Base-by-base conservation (phyloP, 2,113 vertebrate species). In the Tupaia chinensis region DNA sequence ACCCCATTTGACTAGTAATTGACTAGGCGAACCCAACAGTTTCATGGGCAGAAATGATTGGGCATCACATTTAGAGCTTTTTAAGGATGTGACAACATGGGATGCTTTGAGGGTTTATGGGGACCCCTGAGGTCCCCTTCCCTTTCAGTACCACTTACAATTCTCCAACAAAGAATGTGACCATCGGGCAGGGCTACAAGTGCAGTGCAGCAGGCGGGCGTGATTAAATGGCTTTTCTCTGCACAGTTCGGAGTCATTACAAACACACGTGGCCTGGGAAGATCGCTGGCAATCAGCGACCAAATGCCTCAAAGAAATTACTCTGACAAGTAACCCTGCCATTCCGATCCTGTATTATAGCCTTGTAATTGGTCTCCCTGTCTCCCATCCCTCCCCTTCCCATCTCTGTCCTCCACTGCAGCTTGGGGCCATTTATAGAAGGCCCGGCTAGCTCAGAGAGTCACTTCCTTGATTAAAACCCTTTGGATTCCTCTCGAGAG, bases 1-100 rank as follows among this genome's bases (percentile, higher is more conserved):
- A 79, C 70, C 80, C 93, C 76, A 83, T 94, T 97, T 80, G 96
- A 96, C 93, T 89, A 34, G 94, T 95, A 97, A 98, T 97, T 97
- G 96, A 91, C 94, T 9, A 58, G 95, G 94, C 7, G 10, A 77
- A 29, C 86, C 87, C 9, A 0, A 91, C 86, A 74, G 80, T 69
- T 89, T 87, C 85, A 58, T 17, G 58, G 69, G 95, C 80, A 90
- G 90, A 79, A 94, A 93, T 29, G 60, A 93, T 80, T 66, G 2
- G 95, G 70, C 61, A 1, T 79, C n/a, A 91, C 1, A 79, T 56
- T 65, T 80, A 60, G 70, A 25, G 93, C 23, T 53, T 93, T 82
- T 72, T 32, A 83, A 79, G 87, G 76, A n/a, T 12, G 54, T 58
- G 69, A 79, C 65, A 66, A 80, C 44, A 27, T 5, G 1, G 72